Evolutionary conservation across 2,113 vertebrate genomes (phyloP), one percentile per base, ranked within the genome.

Genomic region (Cettia cetti): DNA sequence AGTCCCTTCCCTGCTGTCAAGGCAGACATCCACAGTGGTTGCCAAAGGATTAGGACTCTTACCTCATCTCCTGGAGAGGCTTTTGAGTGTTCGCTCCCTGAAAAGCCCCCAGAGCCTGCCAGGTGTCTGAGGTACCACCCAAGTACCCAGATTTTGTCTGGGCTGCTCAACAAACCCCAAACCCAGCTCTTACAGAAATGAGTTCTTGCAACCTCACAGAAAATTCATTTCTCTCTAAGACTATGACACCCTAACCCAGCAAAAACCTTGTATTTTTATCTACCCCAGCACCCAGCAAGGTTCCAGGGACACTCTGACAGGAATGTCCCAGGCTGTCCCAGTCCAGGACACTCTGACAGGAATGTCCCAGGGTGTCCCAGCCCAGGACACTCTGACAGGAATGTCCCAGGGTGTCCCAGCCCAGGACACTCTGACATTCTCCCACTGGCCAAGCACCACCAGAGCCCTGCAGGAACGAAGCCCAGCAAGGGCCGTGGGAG

Each of bases 381-480:
- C 39, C 16, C 47, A 53, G 47, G 45, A 26, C 30, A 59, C 39
- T 16, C 13, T 2, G 1, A 42, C 8, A 65, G 50, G 50, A 28
- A 28, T 52, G 50, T 3, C 15, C 50, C 50, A 52, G 26, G 16
- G 15, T 52, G 15, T 28, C 27, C 50, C 50, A 52, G 50, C 10
- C 17, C 52, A 53, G 52, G 28, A 19, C 28, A 53, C 17, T 19
- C 6, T 53, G 52, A 20, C 53, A 56, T 23, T 35, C 44, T 52
- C 42, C 30, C 0, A 0, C 0, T 18, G 47, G 42, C 35, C 78
- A 60, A 53, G 37, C 7, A 89, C 4, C 44, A 13, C 4, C 1
- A 4, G 22, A 24, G 35, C 11, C 52, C n/a, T 65, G 24, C 24
- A 68, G n/a, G 35, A 66, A 71, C 35, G 24, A 33, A 75, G 26